Base-by-base conservation (phyloP, 2,797 vertebrate species). In the Mormyrops attenuatus region DNA sequence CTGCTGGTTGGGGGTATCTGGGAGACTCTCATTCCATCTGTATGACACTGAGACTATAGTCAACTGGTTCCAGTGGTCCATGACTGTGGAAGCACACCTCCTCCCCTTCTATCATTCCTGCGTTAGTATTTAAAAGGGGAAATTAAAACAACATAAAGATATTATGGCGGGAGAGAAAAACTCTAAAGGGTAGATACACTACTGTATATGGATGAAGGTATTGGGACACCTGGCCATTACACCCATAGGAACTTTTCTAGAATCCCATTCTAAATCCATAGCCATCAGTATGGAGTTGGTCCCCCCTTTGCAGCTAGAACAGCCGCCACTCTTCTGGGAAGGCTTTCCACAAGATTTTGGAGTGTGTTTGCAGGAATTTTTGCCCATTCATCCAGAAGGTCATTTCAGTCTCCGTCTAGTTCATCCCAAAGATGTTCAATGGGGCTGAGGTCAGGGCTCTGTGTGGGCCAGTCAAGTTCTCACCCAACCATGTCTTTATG, bases 21-120 rank as follows among this genome's bases (percentile, higher is more conserved):
- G 34, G 63, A 73, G 49, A 84, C 88, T 60, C 49, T 66, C 63
- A 34, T 9, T 73, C 30, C 11, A 84, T 89, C 85, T 13, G 3
- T 88, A 63, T 89, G 89, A 91, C 91, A 87, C 17, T 89, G 85
- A 90, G 88, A 88, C 69, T 8, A 82, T 49, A 15, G 57, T 89
- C 85, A 88, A 73, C 34, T 80, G 66, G 88, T n/a, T 50, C 60
- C 66, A 89, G 85, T 89, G 55, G 85, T 89, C 85, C 57, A 26
- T 89, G 66, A 86, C 57, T 2, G 9, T 17, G 55, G 41, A 52
- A 69, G 57, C 22, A 55, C 44, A 22, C 1, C 11, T 5, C 80
- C 22, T 3, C n/a, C 20, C 41, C 53, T 34, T 69, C 26, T 69
- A 6, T 47, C 8, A 30, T n/a, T 85, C 22, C 88, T 47, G n/a